A percentile compares a stretch with the other conserved stretches of the same genome.
Conservation (phyloP, 2,113 vertebrate genomes). For the Melanerpes aurifrons region DNA sequence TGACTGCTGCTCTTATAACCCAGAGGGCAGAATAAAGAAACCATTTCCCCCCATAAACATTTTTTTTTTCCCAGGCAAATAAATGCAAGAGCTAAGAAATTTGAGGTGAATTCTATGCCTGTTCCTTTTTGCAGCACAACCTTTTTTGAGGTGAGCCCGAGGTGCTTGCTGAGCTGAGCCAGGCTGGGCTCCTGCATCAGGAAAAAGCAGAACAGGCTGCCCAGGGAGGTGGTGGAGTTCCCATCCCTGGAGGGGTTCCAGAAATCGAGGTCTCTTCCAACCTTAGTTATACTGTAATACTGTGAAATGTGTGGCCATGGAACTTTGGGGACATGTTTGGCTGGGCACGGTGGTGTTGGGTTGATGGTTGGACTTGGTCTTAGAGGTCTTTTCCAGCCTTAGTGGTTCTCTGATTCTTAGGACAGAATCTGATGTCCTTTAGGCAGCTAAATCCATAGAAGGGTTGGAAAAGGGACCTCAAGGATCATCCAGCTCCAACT, state of each 20-base stretch:
- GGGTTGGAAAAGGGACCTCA: too few relatives aligned
- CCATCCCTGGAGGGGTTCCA: too few relatives aligned
- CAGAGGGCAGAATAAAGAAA: not conserved
- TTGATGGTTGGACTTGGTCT: too few relatives aligned
- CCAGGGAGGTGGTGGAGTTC: too few relatives aligned
- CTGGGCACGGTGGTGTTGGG: too few relatives aligned
- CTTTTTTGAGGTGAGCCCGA: not conserved
- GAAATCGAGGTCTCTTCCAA: too few relatives aligned
- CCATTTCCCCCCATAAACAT: not conserved
- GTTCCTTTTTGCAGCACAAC: not conserved
- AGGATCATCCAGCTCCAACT: too few relatives aligned
- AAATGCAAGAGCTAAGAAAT: not conserved
- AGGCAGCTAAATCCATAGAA: not conserved
- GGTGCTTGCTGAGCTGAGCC: not conserved
- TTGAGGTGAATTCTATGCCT: not conserved
- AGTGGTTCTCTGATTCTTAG: too few relatives aligned
- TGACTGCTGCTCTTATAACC: conserved; percentile 2
- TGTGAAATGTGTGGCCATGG: too few relatives aligned
- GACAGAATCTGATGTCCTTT: not conserved
- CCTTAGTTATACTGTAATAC: too few relatives aligned
- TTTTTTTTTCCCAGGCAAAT: not conserved
- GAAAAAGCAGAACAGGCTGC: not conserved
- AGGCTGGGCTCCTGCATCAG: not conserved
- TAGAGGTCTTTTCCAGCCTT: too few relatives aligned
- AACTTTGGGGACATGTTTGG: too few relatives aligned